A percentile compares a stretch with the other conserved stretches of the same genome.
These are phyloP conservation scores for Synergus gifuensis DNA, from an alignment of 2,888 invertebrate species.

Conservation along the genomic window DNA sequence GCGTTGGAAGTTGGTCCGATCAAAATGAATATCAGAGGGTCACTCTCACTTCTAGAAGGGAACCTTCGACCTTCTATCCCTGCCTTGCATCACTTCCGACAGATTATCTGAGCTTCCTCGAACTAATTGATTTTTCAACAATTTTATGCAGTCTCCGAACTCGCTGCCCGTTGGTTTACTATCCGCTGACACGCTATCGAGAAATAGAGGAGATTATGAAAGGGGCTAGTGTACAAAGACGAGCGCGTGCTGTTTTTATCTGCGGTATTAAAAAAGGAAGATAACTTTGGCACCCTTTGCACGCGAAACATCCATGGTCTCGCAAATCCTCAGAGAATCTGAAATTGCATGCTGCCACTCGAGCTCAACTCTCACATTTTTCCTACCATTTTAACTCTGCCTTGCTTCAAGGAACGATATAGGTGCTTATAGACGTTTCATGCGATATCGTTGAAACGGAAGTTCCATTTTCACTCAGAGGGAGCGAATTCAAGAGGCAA, in stretches of 20 bases:
- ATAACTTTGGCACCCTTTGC: constrained; percentile 59
- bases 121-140: constrained; percentile 73
- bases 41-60: constrained; percentile 49
- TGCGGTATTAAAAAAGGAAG: constrained; percentile 47
- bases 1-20: constrained; percentile 48
- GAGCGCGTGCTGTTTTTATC: constrained; percentile 12
- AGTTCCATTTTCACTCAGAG: constrained; percentile 4
- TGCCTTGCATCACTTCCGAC: constrained; percentile 60
- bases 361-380: constrained; percentile 25
- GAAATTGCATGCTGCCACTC: constrained; percentile 62
- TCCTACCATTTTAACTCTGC: neutral
- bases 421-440: constrained; percentile 16
- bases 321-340: constrained; percentile 57
- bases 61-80: constrained; percentile 59
- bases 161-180: constrained; percentile 59
- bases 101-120: constrained; percentile 68
- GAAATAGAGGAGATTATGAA: constrained; percentile 31
- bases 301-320: constrained; percentile 62
- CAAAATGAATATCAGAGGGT: constrained; percentile 40
- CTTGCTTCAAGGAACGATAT: neutral
- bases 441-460: constrained; percentile 20
- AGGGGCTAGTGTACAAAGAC: constrained; percentile 1
- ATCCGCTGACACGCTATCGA: constrained; percentile 61
- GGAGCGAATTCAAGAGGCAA: neutral
- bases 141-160: constrained; percentile 65